phyloP scores from a whole-genome alignment of 1,140 invertebrate species.

The Vanessa atalanta region DNA sequence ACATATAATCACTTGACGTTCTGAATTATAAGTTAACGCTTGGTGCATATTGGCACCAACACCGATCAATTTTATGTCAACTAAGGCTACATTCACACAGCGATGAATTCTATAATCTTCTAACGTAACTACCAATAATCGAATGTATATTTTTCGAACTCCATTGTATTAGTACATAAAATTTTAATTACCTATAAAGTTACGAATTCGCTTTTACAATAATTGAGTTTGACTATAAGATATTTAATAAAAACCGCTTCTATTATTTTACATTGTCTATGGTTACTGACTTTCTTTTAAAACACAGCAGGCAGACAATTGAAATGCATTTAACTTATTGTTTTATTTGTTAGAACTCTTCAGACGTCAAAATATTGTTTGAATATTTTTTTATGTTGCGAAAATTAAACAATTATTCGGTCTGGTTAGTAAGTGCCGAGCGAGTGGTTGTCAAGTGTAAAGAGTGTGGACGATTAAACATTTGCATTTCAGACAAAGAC shows the following conservation, averaged over 20 bases:
- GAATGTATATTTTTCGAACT: no score
- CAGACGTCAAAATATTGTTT: not conserved
- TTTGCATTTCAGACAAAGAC: not conserved
- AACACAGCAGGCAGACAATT: not conserved
- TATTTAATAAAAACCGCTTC: no score
- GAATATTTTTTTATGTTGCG: not conserved
- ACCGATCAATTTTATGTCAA: not conserved
- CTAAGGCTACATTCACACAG: not conserved
- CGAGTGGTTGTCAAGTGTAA: not conserved
- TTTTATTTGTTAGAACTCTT: not conserved
- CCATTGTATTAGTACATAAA: no score
- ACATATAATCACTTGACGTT: not conserved
- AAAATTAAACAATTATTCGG: not conserved
- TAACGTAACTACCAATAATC: no score
- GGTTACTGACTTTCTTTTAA: not conserved
- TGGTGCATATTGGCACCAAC: not conserved
- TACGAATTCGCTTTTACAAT: no score
- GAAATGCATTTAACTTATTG: not conserved
- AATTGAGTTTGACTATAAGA: no score
- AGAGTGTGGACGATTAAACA: not conserved
- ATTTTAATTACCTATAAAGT: no score
- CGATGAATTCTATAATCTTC: no score
- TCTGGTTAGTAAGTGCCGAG: not conserved
- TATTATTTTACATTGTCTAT: not conserved
- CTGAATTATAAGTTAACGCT: constrained; percentile 1